phyloP scores from a whole-genome alignment of 2,797 vertebrate genomes.

The Parambassis ranga region DNA sequence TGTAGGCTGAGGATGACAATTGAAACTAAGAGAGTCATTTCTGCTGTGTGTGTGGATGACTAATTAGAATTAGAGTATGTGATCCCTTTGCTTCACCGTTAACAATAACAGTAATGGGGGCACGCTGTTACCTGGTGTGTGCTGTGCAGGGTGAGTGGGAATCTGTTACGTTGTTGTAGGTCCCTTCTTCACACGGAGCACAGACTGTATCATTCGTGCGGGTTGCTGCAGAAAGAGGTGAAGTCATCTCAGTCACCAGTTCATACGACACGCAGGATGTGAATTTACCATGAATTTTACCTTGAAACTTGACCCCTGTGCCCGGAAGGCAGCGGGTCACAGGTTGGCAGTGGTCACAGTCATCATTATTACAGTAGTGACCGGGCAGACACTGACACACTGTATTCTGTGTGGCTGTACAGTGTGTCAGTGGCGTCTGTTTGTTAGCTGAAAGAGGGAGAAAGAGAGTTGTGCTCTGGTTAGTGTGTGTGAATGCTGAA shows the following conservation, averaged over 20 bases:
- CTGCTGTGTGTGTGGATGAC: background rate
- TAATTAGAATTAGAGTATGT: constrained; percentile 1
- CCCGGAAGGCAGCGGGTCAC: constrained; percentile 15
- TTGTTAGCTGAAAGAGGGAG: constrained; percentile 21
- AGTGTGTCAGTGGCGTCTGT: background rate
- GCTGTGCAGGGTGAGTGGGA: constrained; percentile 49
- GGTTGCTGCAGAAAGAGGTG: constrained; percentile 42
- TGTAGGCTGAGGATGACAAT: background rate
- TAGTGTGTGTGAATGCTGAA: background rate
- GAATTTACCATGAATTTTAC: constrained; percentile 30
- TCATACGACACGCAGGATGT: background rate
- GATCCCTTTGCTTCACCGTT: background rate
- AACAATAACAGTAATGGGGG: background rate
- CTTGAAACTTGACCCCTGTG: constrained; percentile 39
- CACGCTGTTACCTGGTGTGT: constrained; percentile 58
- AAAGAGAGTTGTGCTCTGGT: background rate
- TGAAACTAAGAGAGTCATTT: background rate
- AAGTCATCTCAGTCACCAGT: background rate
- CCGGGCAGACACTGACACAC: constrained; percentile 57
- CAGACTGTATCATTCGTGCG: constrained; percentile 48
- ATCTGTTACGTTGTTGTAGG: constrained; percentile 69
- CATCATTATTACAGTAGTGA: constrained; percentile 18
- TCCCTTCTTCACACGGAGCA: constrained; percentile 44
- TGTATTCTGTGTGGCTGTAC: constrained; percentile 20
- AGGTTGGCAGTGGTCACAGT: constrained; percentile 32